Evolutionary conservation across 2,888 invertebrate genomes (phyloP).

Genomic region (Myathropa florea): DNA sequence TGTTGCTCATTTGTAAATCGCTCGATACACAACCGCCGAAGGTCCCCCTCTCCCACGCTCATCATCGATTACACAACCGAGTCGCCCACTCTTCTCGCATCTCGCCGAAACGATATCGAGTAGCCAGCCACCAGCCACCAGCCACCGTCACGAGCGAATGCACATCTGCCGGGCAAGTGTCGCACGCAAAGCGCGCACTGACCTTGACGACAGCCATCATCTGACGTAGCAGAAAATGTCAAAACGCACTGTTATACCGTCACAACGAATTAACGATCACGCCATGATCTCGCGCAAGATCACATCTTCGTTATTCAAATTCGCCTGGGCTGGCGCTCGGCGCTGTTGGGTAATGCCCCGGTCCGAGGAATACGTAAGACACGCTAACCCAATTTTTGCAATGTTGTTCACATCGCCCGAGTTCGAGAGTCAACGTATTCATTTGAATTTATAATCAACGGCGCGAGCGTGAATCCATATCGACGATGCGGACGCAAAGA

Average conservation of each 20-base stretch:
- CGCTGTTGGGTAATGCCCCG: neutral
- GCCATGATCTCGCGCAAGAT: conserved; percentile 28
- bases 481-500: neutral
- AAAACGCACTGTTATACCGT: conserved; percentile 31
- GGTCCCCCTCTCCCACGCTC: conserved; percentile 19
- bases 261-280: conserved; percentile 40
- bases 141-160: neutral
- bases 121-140: neutral
- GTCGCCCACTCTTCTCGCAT: conserved; percentile 5
- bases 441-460: conserved; percentile 58
- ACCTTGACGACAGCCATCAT: conserved; percentile 34
- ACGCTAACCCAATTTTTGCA: conserved; percentile 60
- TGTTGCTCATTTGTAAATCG: conserved; percentile 28
- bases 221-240: conserved; percentile 2
- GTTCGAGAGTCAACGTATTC: conserved; percentile 21
- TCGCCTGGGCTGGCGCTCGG: neutral
- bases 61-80: neutral
- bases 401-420: conserved; percentile 15
- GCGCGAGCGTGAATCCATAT: conserved; percentile 14
- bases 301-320: conserved; percentile 40
- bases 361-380: conserved; percentile 40
- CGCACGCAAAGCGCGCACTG: conserved; percentile 1
- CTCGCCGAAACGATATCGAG: conserved; percentile 2
- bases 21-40: conserved; percentile 1
- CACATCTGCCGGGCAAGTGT: conserved; percentile 8